These are phyloP conservation scores for Aspidapion aeneum DNA, from an alignment of 2,888 invertebrate species.

Conservation along the genomic window DNA sequence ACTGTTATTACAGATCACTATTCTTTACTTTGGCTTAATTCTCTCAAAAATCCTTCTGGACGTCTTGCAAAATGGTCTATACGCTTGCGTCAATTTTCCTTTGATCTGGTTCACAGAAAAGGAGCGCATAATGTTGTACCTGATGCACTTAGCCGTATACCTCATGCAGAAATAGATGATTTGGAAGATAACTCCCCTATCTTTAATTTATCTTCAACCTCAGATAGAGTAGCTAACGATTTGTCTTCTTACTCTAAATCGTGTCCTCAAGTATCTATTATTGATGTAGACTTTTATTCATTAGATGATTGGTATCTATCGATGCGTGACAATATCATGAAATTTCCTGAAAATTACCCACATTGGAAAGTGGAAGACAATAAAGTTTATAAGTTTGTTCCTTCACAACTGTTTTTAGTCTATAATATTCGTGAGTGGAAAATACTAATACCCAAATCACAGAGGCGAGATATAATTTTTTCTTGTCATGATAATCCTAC, in stretches of 20 bases:
- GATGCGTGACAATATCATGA: neutral
- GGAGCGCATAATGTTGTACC: constrained; percentile 23
- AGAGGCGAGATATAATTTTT: neutral
- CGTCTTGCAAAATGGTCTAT: constrained; percentile 29
- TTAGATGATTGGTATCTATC: constrained; percentile 7
- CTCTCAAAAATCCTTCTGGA: constrained; percentile 28
- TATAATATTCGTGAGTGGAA: neutral
- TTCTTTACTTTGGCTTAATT: constrained; percentile 26
- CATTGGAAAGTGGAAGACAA: constrained; percentile 4
- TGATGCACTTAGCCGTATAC: constrained; percentile 20
- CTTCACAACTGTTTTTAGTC: neutral
- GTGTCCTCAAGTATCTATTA: neutral
- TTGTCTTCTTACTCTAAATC: neutral
- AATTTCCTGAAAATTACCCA: neutral
- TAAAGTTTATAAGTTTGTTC: constrained; percentile 5
- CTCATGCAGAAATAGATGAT: neutral
- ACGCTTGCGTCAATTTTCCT: constrained; percentile 22
- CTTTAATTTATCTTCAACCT: neutral
- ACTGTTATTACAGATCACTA: constrained; percentile 31
- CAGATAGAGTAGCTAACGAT: neutral
- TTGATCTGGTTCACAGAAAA: constrained; percentile 26
- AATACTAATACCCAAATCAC: neutral
- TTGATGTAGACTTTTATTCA: neutral
- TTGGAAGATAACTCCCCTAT: neutral
- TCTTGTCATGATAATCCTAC: neutral